Base-by-base conservation (phyloP, 1,140 invertebrate species). In the Nymphalis io region DNA sequence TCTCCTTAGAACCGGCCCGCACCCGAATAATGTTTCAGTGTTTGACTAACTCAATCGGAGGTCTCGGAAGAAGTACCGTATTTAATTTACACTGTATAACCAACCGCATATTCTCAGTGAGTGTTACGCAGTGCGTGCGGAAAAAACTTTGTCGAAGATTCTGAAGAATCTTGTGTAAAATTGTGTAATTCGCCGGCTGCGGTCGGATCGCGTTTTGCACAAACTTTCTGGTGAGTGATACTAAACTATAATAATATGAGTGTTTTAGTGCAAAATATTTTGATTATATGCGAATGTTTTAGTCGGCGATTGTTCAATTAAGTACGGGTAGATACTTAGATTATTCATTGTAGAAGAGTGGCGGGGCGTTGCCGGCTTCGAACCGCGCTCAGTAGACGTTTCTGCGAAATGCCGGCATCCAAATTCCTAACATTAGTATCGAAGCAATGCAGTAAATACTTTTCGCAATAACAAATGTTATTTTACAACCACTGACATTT, bases 101-200 rank as follows among this genome's bases (percentile, higher is more conserved):
- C 83, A 84, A 84, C 78, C 82, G 85, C 89, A 90, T 88, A 89
- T 89, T 90, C 84, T 90, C 88, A 90, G 89, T 90, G 88, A 88
- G 88, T 91, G 89, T 91, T 83, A 89, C 89, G 82, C 89, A 91
- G 88, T 91, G 89, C 85, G 89, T 91, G 86, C 84, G 89, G 76
- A 91, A 91, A 91, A 91, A 91, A 91, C 87, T 91, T 90, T 84
- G 83, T 91, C 88, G 89, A 86, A 90, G 88, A 91, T 91, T 90
- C 84, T 91, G 89, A 91, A 91, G 86, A 89, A 89, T 91, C 83
- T 89, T 88, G 86, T 89, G 88, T 88, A 87, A 89, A 88, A 89
- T 89, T 91, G 89, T 90, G 89, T 88, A 89, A 90, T 85, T 88
- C 83, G 82, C 85, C 88, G 86, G 85, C 83, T 74, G 76, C 79